Evolutionary conservation across 2,888 invertebrate genomes (phyloP), one percentile per base, ranked within the genome.

Genomic region (Chrysomela aeneicollis): DNA sequence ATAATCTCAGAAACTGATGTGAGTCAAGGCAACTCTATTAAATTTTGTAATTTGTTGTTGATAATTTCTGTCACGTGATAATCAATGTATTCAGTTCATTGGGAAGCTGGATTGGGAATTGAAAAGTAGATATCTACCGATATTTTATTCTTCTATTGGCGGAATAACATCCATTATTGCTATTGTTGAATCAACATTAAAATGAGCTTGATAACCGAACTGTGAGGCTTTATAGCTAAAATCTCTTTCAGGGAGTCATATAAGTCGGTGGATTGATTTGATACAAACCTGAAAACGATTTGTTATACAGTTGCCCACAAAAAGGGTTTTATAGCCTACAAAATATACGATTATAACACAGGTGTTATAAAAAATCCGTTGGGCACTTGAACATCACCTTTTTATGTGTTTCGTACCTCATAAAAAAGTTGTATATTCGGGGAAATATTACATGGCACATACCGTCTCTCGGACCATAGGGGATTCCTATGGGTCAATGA

Each of bases 321-420:
- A 55, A 59, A 49, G 35, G 63, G 37, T 21, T 64, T 60, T 57
- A 63, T 60, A 30, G 26, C 66, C 47, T 17, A 57, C 46, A 46
- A 50, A 60, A 63, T 66, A 51, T 42, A 30, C 22, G 49, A 59
- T 60, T 46, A 51, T 49, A 55, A 22, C 46, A 55, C 37, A 52
- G 65, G 53, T 53, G 54, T 66, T 59, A 62, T 67, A 69, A 42
- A 42, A n/a, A 69, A 70, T 65, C 68, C 59, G 66, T 66, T 65
- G 53, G 57, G 26, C 59, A 65, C 61, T 61, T 46, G 59, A 66
- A 59, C 61, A 65, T 47, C 46, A 57, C 58, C 64, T 54, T 74
- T 73, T 72, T 67, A 73, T 66, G 52, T 66, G 68, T 71, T 70
- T 71, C 61, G 63, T 66, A 70, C 66, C 63, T 74, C 72, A 67